These are phyloP conservation scores for Uromys caudimaculatus DNA, from an alignment of 2,797 vertebrate genomes.

Conservation along the genomic window DNA sequence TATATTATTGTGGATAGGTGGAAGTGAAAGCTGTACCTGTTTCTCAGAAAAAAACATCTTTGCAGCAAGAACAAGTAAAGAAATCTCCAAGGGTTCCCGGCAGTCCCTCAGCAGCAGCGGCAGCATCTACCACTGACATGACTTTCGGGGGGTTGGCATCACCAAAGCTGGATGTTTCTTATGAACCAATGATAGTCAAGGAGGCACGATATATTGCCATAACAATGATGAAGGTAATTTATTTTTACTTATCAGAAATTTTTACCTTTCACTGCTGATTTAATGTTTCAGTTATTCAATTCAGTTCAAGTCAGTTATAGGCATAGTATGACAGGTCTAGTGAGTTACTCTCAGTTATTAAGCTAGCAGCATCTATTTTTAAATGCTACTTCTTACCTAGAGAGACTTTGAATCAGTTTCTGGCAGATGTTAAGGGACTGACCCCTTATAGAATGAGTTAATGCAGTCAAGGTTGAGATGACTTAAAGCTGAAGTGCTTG, in stretches of 20 bases:
- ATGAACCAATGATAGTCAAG: conserved; percentile 99
- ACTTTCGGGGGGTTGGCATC: conserved; percentile 97
- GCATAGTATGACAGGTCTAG: background rate
- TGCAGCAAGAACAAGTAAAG: conserved; percentile 95
- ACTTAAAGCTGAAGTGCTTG: background rate
- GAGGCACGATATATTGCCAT: conserved; percentile 99
- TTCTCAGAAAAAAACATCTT: conserved; percentile 96
- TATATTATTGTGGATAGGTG: conserved; percentile 89
- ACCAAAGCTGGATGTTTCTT: conserved; percentile 97
- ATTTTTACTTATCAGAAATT: conserved; percentile 13
- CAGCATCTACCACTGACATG: conserved; percentile 90
- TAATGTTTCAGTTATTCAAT: conserved; percentile 25
- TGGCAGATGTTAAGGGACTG: background rate
- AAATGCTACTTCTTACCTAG: background rate
- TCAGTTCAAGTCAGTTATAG: background rate
- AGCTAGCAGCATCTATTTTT: background rate
- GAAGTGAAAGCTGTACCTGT: conserved; percentile 99
- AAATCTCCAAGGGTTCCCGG: conserved; percentile 95
- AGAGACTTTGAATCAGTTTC: conserved; percentile 23
- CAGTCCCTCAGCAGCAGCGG: conserved; percentile 88
- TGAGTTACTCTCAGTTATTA: background rate
- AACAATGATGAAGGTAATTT: conserved; percentile 99
- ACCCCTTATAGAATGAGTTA: background rate
- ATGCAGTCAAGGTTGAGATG: background rate
- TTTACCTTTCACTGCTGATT: background rate